These are phyloP conservation scores for Blastomussa wellsi DNA, from an alignment of 92 coral and sea anemone species.

Conservation along the genomic window DNA sequence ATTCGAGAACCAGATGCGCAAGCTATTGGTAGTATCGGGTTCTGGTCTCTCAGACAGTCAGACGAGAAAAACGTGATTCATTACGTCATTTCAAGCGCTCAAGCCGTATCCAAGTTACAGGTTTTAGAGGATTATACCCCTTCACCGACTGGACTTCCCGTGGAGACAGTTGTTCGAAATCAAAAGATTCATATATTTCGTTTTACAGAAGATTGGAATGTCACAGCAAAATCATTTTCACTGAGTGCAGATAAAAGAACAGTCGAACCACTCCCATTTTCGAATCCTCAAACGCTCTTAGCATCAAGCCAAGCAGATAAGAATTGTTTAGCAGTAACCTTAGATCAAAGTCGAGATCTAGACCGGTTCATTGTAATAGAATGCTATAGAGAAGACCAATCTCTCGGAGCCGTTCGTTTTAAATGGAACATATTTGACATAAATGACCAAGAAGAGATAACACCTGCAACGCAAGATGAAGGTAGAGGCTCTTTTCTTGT, in stretches of 20 bases:
- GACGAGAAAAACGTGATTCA: conserved; percentile 6
- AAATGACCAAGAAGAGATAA: background rate
- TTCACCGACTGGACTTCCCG: background rate
- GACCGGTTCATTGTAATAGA: background rate
- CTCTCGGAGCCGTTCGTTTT: background rate
- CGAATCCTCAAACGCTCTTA: background rate
- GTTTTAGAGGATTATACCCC: conserved; percentile 9
- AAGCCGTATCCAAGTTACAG: background rate
- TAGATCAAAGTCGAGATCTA: background rate
- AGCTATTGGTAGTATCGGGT: background rate
- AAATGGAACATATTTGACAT: conserved; percentile 3
- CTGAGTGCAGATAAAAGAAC: conserved; percentile 2
- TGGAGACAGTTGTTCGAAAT: background rate
- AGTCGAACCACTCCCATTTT: background rate
- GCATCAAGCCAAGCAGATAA: conserved; percentile 1
- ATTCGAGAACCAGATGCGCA: background rate
- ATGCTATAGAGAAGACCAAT: background rate
- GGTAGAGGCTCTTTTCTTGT: background rate
- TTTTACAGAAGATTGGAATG: background rate
- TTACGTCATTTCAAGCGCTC: background rate
- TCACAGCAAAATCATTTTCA: background rate
- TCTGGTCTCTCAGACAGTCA: conserved; percentile 17
- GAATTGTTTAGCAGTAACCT: conserved; percentile 2
- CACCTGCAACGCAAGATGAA: background rate
- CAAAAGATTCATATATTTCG: background rate